Evolutionary conservation across 2,797 vertebrate genomes (phyloP), one percentile per base, ranked within the genome.

Genomic region (Liparis tanakae): DNA sequence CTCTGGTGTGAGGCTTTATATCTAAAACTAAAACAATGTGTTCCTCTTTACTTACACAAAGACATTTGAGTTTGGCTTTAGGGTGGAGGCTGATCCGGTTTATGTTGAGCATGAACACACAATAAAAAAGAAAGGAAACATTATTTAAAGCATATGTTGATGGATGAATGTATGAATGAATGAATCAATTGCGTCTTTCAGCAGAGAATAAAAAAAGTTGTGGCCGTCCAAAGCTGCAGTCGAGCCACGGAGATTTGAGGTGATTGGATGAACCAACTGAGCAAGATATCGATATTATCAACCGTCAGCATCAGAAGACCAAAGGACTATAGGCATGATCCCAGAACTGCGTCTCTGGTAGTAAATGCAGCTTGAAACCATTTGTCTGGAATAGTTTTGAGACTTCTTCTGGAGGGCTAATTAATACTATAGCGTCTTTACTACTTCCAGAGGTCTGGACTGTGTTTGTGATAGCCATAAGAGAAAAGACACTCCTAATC

Each of bases 101-200:
- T 60, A 57, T 20, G 56, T 36, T 4, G 1, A 57, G 46, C 25
- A 18, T 30, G 15, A 15, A 41, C 14, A 64, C 55, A 30, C 12
- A 36, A n/a, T 10, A 6, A 36, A 22, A 59, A 62, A 51, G n/a
- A 0, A 51, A 86, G 84, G 83, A 91, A 89, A 93, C 92, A 93
- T 93, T 96, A 94, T 93, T 95, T 92, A 92, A 93, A 95, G 95
- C 88, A 83, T 87, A 90, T 93, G 93, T 86, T 93, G 73, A 76
- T 85, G 91, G 13, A 18, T 57, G 71, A 44, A 79, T 73, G 69
- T 25, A 39, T 64, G 77, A 65, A 64, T 53, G 78, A 89, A 87
- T 93, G 88, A 94, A 48, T 92, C 74, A 83, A 92, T 91, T 89
- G 85, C 71, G 67, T 90, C 86, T 88, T 81, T 90, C 86, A 76